Percentiles rank a stretch among this genome's conserved stretches.
Conservation (phyloP, 2,888 invertebrate species). For the Tridacna gigas region DNA sequence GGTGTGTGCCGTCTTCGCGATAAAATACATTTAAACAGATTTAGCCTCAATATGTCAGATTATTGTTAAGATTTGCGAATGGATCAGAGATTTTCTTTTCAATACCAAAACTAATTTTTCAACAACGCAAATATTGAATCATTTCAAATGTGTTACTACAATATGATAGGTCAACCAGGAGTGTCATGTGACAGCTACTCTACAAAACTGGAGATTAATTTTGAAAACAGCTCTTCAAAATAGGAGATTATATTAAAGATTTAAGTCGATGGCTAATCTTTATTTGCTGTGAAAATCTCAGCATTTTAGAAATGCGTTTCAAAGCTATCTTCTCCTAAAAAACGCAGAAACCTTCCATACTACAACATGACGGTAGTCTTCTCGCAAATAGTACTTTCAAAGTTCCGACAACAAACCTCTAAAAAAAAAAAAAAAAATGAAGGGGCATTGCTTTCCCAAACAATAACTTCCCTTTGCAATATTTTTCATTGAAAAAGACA, state of each 20-base stretch:
- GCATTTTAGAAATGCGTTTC: slow-evolving; percentile 56
- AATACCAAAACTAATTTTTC: slow-evolving; percentile 62
- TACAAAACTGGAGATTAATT: slow-evolving; percentile 58
- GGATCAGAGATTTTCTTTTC: slow-evolving; percentile 65
- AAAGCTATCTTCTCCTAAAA: not conserved
- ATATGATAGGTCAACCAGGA: slow-evolving; percentile 54
- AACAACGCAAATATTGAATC: slow-evolving; percentile 56
- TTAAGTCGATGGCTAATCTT: slow-evolving; percentile 32
- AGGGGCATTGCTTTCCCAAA: too few relatives aligned
- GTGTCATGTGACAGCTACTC: slow-evolving; percentile 60
- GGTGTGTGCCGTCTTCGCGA: slow-evolving; percentile 36
- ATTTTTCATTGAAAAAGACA: too few relatives aligned
- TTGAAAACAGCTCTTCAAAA: slow-evolving; percentile 56
- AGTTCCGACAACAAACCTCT: too few relatives aligned
- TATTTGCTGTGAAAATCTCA: slow-evolving; percentile 52
- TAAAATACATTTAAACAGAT: slow-evolving; percentile 42
- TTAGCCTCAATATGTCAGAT: slow-evolving; percentile 60
- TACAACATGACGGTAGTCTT: too few relatives aligned
- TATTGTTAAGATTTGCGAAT: slow-evolving; percentile 56
- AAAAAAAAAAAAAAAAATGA: too few relatives aligned
- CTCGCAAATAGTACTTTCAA: too few relatives aligned
- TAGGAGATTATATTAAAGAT: slow-evolving; percentile 44
- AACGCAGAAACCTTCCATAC: too few relatives aligned
- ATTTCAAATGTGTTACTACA: slow-evolving; percentile 57
- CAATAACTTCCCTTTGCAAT: too few relatives aligned